Evolutionary conservation across 2,888 invertebrate species (phyloP).

Genomic region (Hermodice carunculata): DNA sequence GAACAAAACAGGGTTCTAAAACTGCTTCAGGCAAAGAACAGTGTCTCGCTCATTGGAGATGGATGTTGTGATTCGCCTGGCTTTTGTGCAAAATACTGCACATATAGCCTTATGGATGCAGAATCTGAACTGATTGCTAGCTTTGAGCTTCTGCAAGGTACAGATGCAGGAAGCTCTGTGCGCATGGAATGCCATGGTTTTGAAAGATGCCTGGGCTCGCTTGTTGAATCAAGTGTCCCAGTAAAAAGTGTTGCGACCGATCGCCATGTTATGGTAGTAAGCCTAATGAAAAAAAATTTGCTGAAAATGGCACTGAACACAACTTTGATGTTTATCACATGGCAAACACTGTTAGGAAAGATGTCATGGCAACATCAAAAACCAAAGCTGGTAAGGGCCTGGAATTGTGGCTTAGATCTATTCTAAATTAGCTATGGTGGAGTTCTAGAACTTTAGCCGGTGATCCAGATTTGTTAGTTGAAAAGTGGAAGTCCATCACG

Average conservation of each 20-base stretch:
- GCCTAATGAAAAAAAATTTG: not conserved
- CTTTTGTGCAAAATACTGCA: not conserved
- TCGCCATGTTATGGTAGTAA: not conserved
- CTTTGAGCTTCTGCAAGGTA: not conserved
- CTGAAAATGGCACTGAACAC: not conserved
- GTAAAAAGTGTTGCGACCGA: not conserved
- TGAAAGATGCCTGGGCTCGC: too few relatives aligned
- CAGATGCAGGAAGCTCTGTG: too few relatives aligned
- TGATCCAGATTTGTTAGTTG: not conserved
- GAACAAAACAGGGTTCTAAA: not conserved
- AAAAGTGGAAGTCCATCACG: constrained; percentile 1
- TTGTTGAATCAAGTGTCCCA: not conserved
- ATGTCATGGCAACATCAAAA: not conserved
- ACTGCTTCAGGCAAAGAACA: not conserved
- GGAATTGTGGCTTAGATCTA: not conserved
- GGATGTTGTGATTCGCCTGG: not conserved
- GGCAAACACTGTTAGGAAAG: not conserved
- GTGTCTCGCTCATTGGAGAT: constrained; percentile 1
- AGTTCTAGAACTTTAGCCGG: not conserved
- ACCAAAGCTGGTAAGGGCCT: too few relatives aligned
- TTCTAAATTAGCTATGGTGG: not conserved
- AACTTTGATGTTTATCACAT: too few relatives aligned
- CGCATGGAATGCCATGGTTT: not conserved
- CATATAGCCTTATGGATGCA: not conserved
- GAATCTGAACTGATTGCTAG: not conserved